Evolutionary conservation across 2,888 invertebrate species (phyloP).

Genomic region (Oligia strigilis): DNA sequence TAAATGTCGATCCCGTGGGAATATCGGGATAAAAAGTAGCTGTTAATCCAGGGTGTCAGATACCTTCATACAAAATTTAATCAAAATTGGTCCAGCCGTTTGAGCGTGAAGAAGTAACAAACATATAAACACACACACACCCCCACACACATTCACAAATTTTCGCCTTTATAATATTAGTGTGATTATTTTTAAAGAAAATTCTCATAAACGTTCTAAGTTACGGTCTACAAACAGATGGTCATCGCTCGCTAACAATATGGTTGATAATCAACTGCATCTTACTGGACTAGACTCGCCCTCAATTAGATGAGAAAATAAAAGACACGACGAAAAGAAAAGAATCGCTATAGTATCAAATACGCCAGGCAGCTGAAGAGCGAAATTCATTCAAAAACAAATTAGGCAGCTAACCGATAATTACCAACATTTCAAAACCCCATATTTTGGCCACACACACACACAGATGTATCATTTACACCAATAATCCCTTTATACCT

Average conservation of each 20-base stretch:
- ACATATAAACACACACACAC: too few relatives aligned
- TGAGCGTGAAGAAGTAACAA: too few relatives aligned
- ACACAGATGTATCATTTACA: conserved; percentile 52
- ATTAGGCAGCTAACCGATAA: conserved; percentile 22
- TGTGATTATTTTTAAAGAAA: background rate
- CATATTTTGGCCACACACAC: conserved; percentile 34
- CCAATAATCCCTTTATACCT: conserved; percentile 14
- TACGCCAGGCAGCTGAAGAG: conserved; percentile 12
- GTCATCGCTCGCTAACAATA: background rate
- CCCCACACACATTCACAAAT: too few relatives aligned
- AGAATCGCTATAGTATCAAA: background rate
- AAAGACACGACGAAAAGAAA: background rate
- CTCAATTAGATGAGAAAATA: background rate
- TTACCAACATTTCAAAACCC: conserved; percentile 34
- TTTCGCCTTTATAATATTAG: too few relatives aligned
- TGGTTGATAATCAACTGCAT: background rate
- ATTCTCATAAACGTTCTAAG: background rate
- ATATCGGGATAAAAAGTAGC: too few relatives aligned
- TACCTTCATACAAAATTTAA: too few relatives aligned
- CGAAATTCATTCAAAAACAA: background rate
- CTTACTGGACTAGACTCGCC: background rate
- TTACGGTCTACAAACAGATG: background rate
- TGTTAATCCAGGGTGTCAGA: too few relatives aligned
- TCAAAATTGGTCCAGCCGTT: too few relatives aligned
- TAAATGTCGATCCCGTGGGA: too few relatives aligned